These are phyloP conservation scores for Drosophila sulfurigaster DNA, from an alignment of 1,140 invertebrate genomes.

Conservation along the genomic window DNA sequence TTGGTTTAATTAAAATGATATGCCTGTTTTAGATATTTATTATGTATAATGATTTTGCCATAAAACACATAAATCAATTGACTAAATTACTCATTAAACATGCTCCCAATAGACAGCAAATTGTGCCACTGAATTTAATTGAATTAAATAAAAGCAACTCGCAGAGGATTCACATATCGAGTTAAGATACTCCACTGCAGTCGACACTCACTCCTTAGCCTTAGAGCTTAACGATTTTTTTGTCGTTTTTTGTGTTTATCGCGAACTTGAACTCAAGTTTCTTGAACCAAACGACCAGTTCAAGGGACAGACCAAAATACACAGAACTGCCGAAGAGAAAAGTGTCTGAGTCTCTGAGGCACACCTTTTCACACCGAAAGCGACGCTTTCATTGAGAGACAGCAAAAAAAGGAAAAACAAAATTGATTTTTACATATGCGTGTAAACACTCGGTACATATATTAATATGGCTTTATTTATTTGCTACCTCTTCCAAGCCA, in stretches of 20 bases:
- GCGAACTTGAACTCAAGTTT: constrained; percentile 62
- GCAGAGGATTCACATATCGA: constrained; percentile 1
- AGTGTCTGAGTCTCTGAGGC: constrained; percentile 8
- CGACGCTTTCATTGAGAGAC: not conserved
- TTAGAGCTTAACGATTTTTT: constrained; percentile 4
- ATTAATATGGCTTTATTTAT: constrained; percentile 44
- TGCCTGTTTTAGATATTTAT: not conserved
- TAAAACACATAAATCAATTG: not conserved
- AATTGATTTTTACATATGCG: constrained; percentile 44
- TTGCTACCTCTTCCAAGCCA: constrained; percentile 35
- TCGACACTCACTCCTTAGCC: not conserved
- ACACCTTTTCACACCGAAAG: constrained; percentile 22
- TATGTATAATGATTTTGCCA: not conserved
- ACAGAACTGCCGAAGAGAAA: constrained; percentile 29
- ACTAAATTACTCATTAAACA: not conserved
- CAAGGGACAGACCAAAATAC: constrained; percentile 4
- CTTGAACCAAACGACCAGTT: constrained; percentile 51
- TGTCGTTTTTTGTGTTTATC: not conserved
- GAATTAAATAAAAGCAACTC: not conserved
- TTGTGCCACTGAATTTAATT: not conserved
- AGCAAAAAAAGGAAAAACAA: constrained; percentile 38
- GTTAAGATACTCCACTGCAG: not conserved
- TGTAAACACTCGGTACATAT: constrained; percentile 13
- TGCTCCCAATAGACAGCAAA: not conserved
- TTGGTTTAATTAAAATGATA: not conserved